Base-by-base conservation (phyloP, 2,888 invertebrate genomes). In the Apodemia zela region DNA sequence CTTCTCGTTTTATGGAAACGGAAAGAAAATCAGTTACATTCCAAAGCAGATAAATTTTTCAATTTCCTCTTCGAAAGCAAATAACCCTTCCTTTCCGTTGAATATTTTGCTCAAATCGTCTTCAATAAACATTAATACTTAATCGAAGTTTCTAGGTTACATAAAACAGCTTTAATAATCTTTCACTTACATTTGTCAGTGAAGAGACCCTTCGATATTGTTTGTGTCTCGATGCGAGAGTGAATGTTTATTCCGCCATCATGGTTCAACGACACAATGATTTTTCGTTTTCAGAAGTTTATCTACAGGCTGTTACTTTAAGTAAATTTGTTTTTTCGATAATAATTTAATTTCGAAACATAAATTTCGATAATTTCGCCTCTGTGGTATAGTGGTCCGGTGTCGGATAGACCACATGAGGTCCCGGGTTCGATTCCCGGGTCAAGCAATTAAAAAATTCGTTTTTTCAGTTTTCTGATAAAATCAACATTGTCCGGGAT, bases 121-220 rank as follows among this genome's bases (percentile, higher is more conserved):
- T 47, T 47, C 45, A 47, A 47, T 47, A 47, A 47, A 47, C 45
- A 47, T 47, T 47, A 47, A 47, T 42, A 47, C 45, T 47, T n/a
- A 17, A 47, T 47, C 45, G n/a, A 47, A 47, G 17, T 47, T 17
- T 47, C n/a, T 47, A 47, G 45, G 15, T 11, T n/a, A 42, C 15
- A 47, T 17, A n/a, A 8, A 47, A n/a, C 17, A 47, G 45, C 17
- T 17, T 15, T 45, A 42, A 42, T 45, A 45, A 45, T 45, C 45
- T 42, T 38, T 42, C 15, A 42, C 42, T n/a, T n/a, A n/a, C n/a
- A 45, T 15, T 45, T 45, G 45, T 45, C 45, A 45, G 45, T 45
- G 15, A 4, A n/a, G 17, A 1, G 45, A n/a, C 45, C 45, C n/a
- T 42, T 42, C 15, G 10, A 42, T 15, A 42, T n/a, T 42, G 42